Evolutionary conservation across 2,888 invertebrate species (phyloP).

Genomic region (Schizotus pectinicornis): DNA sequence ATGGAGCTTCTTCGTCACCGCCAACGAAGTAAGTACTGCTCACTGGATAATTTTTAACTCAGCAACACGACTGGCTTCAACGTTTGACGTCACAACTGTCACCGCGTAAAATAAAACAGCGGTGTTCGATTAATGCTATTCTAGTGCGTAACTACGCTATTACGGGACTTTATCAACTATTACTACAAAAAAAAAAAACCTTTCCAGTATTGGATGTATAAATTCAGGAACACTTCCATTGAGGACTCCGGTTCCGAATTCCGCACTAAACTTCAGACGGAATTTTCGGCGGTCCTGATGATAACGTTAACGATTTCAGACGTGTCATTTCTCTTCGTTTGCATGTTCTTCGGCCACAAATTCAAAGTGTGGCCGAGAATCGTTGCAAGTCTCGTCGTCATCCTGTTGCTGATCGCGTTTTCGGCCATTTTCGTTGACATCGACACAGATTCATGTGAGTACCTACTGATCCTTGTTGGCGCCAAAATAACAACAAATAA

Average conservation of each 20-base stretch:
- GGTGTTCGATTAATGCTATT: too few relatives aligned
- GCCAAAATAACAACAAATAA: neutral
- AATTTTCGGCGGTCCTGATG: conserved; percentile 13
- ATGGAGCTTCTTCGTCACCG: conserved; percentile 17
- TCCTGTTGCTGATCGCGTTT: conserved; percentile 1
- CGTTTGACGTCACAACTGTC: neutral
- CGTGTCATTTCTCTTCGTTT: conserved; percentile 8
- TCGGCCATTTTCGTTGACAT: conserved; percentile 4
- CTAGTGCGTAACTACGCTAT: too few relatives aligned
- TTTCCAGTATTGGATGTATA: conserved; percentile 23
- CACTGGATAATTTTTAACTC: too few relatives aligned
- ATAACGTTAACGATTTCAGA: conserved; percentile 9
- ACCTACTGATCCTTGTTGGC: neutral
- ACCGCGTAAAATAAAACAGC: too few relatives aligned
- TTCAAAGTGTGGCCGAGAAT: conserved; percentile 3
- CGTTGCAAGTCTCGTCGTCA: neutral
- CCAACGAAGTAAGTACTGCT: conserved; percentile 18
- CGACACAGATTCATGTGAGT: conserved; percentile 23
- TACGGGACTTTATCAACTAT: too few relatives aligned
- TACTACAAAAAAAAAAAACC: too few relatives aligned
- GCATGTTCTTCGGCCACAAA: conserved; percentile 14
- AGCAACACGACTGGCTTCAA: neutral
- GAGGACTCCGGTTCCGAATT: neutral
- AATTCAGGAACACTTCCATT: conserved; percentile 14
- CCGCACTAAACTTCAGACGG: conserved; percentile 13